Evolutionary conservation across 2,888 invertebrate species (phyloP).

Genomic region (Ichneumon xanthorius): DNA sequence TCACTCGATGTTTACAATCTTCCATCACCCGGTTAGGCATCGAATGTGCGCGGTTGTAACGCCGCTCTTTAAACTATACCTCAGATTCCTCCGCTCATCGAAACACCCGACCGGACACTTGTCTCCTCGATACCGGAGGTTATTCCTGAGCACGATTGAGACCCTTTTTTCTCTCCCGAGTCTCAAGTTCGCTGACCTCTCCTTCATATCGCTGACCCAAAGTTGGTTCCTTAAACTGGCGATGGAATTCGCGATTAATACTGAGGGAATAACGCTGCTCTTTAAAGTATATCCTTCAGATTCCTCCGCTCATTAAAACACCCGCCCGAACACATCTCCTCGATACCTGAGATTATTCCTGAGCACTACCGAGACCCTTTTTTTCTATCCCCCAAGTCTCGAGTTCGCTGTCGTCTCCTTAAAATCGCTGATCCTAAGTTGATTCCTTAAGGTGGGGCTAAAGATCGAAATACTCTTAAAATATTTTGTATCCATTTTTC

Average conservation of each 20-base stretch:
- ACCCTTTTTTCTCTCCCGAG: not conserved
- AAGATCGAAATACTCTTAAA: too few species aligned
- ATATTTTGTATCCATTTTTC: too few species aligned
- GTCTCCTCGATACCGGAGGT: not conserved
- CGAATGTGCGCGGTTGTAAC: not conserved
- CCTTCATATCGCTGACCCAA: not conserved
- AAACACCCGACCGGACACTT: not conserved
- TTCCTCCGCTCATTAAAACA: not conserved
- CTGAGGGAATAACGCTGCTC: not conserved
- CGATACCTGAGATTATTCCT: not conserved
- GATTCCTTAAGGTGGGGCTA: too few species aligned
- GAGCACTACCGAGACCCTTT: not conserved
- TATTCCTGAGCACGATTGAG: not conserved
- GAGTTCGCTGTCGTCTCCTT: not conserved
- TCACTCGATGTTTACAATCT: constrained; percentile 18
- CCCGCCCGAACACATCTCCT: not conserved
- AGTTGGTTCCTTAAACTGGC: constrained; percentile 37
- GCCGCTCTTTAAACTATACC: constrained; percentile 10
- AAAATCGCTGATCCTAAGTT: constrained; percentile 6
- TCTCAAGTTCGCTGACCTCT: not conserved
- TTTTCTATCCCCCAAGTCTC: constrained; percentile 6
- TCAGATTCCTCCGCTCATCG: not conserved
- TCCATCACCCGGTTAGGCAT: not conserved
- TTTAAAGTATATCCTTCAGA: not conserved
- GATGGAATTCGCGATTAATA: constrained; percentile 23